Base-by-base conservation (phyloP, 1,140 invertebrate species). In the Odontomachus brunneus region DNA sequence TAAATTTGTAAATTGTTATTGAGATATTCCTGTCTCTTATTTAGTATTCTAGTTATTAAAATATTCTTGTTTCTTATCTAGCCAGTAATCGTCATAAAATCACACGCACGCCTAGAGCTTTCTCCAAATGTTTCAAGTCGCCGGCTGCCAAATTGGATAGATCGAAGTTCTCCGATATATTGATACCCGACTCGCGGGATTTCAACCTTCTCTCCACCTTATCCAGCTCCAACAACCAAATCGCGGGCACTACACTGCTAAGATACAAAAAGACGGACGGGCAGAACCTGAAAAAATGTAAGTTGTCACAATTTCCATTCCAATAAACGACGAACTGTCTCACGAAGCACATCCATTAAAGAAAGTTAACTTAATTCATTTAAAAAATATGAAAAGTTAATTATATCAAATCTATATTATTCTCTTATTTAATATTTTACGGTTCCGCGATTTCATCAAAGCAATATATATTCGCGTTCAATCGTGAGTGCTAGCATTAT, bases 261-360 rank as follows among this genome's bases (percentile, higher is more conserved):
- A 98, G 93, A 89, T 98, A 98, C 17, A 98, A 94, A 93, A 98
- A 98, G 0, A 98, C 97, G 2, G 97, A 97, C 22, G 97, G 97
- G 87, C 97, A 98, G 93, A 98, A 98, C 97, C 97, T 98, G 91
- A 14, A 84, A 86, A 62, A 63, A 74, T 71, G 66, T 38, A 82
- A 59, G 9, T 44, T 44, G 9, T 24, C 14, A 48, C 65, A 22
- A 51, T 53, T 53, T 53, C n/a, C n/a, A n/a, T n/a, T n/a, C n/a
- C 53, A 55, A n/a, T 67, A 66, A 67, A 29, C 65, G 33, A 24
- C 15, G 33, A 76, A 53, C 2, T 55, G 17, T 44, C 9, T 5
- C 38, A 44, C 9, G 3, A 55, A 55, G 22, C n/a, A 55, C 5
- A 55, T 53, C 2, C 5, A 4, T 44, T 4, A 7, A 44, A 44